Base-by-base conservation (phyloP, 2,113 vertebrate species). In the Platichthys flesus region DNA sequence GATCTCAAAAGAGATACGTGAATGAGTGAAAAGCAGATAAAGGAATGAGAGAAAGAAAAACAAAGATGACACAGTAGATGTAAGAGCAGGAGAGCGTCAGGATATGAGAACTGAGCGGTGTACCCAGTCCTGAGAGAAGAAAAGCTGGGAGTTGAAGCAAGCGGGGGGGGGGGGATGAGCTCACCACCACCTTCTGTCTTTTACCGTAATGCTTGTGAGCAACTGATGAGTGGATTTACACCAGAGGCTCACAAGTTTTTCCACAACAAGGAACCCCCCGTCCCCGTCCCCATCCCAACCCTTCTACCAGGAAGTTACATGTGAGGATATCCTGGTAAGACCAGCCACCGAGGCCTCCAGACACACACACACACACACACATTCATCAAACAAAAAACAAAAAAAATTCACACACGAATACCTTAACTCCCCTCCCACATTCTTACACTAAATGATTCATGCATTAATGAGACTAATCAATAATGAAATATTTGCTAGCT, bases 241-340 rank as follows among this genome's bases (percentile, higher is more conserved):
- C 71, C 76, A 88, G 71, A 88, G 71, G 52, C 49, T 78, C 28
- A 31, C 28, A 31, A 31, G 28, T 31, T 31, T 31, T 31, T 31
- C 28, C 28, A 9, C 63, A 76, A 81, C 74, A 71, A 78, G 35
- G 54, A 79, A 64, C 66, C 83, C n/a, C 81, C 9, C 2, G 26
- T 79, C 6, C 2, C 35, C n/a, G 73, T 0, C 26, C 24, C 24
- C 67, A 79, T 5, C 2, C 35, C n/a, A 73, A 4, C 26, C 74
- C 37, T 71, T 45, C 67, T 85, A 67, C 84, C 82, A 76, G 80
- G 68, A 88, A 88, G 61, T 69, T 13, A 61, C 68, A 72, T 80
- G 69, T 80, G 60, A 69, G 57, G 54, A 81, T 82, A 82, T 55
- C 79, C 55, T 67, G 52, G 68, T 80, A 52, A 37, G 49, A 52